Evolutionary conservation across 1,140 invertebrate species (phyloP), one percentile per base, ranked within the genome.

Genomic region (Drosophila subpulchrella): DNA sequence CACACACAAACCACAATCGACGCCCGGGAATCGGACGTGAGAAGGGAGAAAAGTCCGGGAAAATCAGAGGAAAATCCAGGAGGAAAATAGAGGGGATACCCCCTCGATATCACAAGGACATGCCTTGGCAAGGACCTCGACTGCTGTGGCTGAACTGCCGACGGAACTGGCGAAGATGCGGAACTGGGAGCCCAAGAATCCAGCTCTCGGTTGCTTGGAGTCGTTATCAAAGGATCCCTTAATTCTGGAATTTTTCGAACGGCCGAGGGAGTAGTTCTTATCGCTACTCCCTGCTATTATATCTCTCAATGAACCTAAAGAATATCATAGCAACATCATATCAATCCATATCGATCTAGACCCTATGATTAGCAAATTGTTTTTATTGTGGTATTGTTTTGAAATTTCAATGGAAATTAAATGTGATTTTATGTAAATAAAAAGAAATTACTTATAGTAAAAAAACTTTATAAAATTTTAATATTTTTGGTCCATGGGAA

Each of bases 311-410:
- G 66, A 89, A 89, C 84, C 84, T 81, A 84, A 90, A 81, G 85
- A 89, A 89, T 89, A 89, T 89, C 84, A 89, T 89, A 84, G 84
- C 85, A 89, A 89, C 85, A 90, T 90, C 84, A 89, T 89, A 89
- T 89, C 84, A 89, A 90, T 54, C 76, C 84, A 89, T 89, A 89
- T 89, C 84, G 76, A 77, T 80, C 47, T 80, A 88, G 39, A 73
- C 44, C 38, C 63, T 73, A 71, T 68, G 46, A 59, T 70, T 73
- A 89, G 59, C 30, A 32, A 67, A 83, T 60, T 71, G 57, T 65
- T 75, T 62, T 59, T 42, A 71, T 50, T 57, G 17, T 53, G 58
- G 17, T 15, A 46, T 59, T 53, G 41, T 54, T 55, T 54, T 39
- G 17, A 27, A 59, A 47, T 73, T 48, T 13, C 15, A 77, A 44